Percentiles rank a stretch among this genome's conserved stretches.
Conservation (phyloP, 2,113 vertebrate genomes). For the Eubucco bourcierii region DNA sequence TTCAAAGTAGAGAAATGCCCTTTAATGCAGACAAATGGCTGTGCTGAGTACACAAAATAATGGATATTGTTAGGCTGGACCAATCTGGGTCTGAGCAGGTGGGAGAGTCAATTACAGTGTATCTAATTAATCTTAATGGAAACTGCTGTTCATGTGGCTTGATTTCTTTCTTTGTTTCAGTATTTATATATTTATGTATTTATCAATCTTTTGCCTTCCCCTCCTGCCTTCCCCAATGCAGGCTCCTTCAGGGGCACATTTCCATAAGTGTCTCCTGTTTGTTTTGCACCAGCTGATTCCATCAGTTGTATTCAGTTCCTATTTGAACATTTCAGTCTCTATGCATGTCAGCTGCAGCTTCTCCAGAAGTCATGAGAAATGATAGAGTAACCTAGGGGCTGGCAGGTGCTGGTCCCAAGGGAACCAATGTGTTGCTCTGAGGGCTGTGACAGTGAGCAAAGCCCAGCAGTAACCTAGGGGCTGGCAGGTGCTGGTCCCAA, state of each 20-base stretch:
- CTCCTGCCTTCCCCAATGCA: background rate
- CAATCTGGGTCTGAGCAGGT: background rate
- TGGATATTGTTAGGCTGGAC: background rate
- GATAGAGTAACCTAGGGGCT: background rate
- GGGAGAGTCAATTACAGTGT: background rate
- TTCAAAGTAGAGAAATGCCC: background rate
- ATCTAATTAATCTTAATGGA: background rate
- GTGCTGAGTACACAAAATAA: background rate
- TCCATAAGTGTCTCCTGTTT: background rate
- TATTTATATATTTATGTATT: too few species aligned
- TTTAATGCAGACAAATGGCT: background rate
- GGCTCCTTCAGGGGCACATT: background rate
- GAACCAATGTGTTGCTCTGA: background rate
- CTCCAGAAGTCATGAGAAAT: background rate
- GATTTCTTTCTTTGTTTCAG: background rate
- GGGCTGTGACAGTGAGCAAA: background rate
- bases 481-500: background rate
- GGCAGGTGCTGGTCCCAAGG: background rate
- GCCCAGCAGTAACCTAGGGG: fast-evolving
- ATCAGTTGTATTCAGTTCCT: background rate
- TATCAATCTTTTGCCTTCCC: too few species aligned
- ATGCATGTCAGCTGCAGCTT: background rate
- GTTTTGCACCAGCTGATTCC: background rate
- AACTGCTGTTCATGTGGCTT: background rate
- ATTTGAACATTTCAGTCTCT: background rate